A percentile compares a stretch with the other conserved stretches of the same genome.
These are phyloP conservation scores for Pelecanoides urinatrix DNA, from an alignment of 2,113 vertebrate species.

Conservation along the genomic window DNA sequence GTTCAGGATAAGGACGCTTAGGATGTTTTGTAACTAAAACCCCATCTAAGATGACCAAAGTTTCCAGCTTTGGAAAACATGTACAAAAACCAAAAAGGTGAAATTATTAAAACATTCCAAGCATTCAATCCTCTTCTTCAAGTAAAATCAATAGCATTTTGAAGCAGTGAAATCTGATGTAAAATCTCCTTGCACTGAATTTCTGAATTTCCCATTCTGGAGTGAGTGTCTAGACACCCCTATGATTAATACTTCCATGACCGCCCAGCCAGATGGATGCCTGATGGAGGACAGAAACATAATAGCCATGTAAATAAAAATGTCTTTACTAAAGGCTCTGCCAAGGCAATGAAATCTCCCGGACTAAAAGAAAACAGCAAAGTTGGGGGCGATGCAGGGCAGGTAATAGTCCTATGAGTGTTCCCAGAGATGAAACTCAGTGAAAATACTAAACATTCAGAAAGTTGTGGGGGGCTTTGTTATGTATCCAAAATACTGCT, in stretches of 20 bases:
- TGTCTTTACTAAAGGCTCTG: neutral
- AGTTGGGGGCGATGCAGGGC: rapidly evolving
- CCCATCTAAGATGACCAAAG: neutral
- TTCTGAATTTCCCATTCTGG: neutral
- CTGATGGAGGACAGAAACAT: neutral
- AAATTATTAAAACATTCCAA: neutral
- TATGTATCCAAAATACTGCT: neutral
- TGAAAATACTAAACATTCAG: neutral
- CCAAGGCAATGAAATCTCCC: neutral
- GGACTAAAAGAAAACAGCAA: neutral
- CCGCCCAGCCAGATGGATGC: neutral
- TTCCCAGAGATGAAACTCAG: neutral
- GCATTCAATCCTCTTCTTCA: neutral
- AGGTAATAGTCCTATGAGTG: neutral
- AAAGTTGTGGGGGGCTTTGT: neutral
- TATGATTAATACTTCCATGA: neutral
- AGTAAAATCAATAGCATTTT: neutral
- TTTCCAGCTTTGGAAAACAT: neutral
- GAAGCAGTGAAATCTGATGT: neutral
- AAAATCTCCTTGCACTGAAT: neutral
- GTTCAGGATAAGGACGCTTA: neutral
- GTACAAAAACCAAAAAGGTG: neutral
- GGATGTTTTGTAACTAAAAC: neutral
- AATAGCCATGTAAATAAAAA: neutral
- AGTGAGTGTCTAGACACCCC: neutral